Evolutionary conservation across 2,113 vertebrate species (phyloP), one percentile per base, ranked within the genome.

Genomic region (Artemisiospiza belli): DNA sequence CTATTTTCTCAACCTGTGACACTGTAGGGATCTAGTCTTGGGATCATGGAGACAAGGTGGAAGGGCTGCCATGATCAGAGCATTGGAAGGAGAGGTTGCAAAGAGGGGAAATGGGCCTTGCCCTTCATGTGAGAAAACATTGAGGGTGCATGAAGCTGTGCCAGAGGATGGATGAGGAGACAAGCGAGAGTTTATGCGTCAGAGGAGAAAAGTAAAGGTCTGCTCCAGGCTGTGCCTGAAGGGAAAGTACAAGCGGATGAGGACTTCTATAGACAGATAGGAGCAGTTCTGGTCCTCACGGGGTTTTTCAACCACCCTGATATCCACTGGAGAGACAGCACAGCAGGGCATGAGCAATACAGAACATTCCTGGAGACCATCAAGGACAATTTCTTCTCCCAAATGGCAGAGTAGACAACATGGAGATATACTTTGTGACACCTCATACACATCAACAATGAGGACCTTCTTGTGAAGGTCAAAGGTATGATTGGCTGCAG

Each of bases 231-330:
- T 84, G 6, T 84, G 6, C 23, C 43, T 76, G 47, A n/a, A 17
- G 30, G 54, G 22, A 24, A 72, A 67, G 15, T 31, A n/a, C 20
- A 70, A 41, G 9, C 24, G 24, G 20, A 17, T 54, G 25, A 72
- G 37, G 12, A 6, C 10, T 9, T 79, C 15, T 46, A 2, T 0
- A 41, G 24, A 46, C 10, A 35, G 55, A 44, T 1, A 20, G 49
- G 44, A 68, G 33, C 18, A 76, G 41, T 13, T 55, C 21, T 44
- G 15, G 8, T 55, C 24, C 24, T 59, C 18, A 5, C 21, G 18
- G 18, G 2, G 15, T 1, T 24, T 14, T 91, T 68, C 0, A 1
- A 12, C 22, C 20, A 63, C 39, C 8, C 20, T 11, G 5, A 15
- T 25, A 62, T 3, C 30, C 52, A 5, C 27, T 33, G 44, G 12